Conservation (phyloP, 1,140 invertebrate genomes). For the Thaumatotibia leucotreta region DNA sequence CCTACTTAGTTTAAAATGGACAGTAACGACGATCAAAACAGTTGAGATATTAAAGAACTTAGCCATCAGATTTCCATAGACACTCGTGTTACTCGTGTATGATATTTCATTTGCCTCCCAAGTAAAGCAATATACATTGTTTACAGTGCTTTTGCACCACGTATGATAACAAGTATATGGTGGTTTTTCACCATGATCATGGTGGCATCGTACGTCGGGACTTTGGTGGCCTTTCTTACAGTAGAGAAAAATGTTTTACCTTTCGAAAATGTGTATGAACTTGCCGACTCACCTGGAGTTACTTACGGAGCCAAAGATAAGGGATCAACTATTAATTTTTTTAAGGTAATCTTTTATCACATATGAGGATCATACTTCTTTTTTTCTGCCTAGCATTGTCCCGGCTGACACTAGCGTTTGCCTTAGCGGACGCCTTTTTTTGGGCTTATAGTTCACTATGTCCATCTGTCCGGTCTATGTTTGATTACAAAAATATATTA, state of each 20-base stretch:
- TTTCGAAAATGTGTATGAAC: conserved; percentile 90
- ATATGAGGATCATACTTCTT: not conserved
- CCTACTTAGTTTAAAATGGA: no score
- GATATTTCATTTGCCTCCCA: no score
- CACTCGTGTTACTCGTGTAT: no score
- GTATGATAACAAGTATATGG: conserved; percentile 90
- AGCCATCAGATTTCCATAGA: no score
- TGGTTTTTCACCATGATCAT: conserved; percentile 98
- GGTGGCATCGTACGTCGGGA: conserved; percentile 93
- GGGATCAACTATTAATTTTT: conserved; percentile 90
- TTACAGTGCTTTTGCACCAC: conserved; percentile 85
- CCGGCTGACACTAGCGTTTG: no score
- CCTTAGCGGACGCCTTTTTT: no score
- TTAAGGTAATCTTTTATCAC: conserved; percentile 80
- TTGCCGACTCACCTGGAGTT: conserved; percentile 84
- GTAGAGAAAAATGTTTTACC: conserved; percentile 89
- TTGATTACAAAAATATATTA: no score
- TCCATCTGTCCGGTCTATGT: no score
- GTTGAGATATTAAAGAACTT: no score
- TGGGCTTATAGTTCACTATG: no score
- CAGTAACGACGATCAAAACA: no score
- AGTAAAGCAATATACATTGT: no score
- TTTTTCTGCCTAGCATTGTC: not conserved
- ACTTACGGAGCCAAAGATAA: conserved; percentile 89
- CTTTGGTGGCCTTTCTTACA: conserved; percentile 92